A percentile compares a stretch with the other conserved stretches of the same genome.
phyloP scores from a whole-genome alignment of 2,888 invertebrate genomes.

The Kuschelorhynchus macadamiae region DNA sequence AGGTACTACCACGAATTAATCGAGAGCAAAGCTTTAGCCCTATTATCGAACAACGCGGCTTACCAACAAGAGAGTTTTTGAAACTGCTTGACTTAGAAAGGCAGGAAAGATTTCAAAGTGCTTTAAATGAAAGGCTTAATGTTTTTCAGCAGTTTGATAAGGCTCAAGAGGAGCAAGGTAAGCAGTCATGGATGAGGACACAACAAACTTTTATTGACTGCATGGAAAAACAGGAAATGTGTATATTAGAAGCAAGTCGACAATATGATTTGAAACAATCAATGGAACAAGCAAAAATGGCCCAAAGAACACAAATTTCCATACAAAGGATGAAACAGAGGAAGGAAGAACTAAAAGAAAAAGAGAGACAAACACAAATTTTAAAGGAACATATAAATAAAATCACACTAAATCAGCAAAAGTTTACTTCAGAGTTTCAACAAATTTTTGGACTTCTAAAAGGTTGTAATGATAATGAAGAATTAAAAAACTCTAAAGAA shows the following conservation, averaged over 20 bases:
- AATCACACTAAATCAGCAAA: conserved; percentile 73
- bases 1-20: conserved; percentile 45
- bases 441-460: conserved; percentile 70
- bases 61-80: conserved; percentile 54
- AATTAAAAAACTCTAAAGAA: conserved; percentile 32
- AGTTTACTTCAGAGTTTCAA: conserved; percentile 73
- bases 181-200: conserved; percentile 61
- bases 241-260: conserved; percentile 69
- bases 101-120: conserved; percentile 62
- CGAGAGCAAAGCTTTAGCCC: conserved; percentile 56
- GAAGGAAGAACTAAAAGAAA: conserved; percentile 71
- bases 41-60: conserved; percentile 6
- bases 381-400: conserved; percentile 67
- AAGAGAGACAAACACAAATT: conserved; percentile 59
- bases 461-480: conserved; percentile 52
- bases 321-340: conserved; percentile 69
- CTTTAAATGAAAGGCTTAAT: conserved; percentile 63
- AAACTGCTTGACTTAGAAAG: conserved; percentile 59
- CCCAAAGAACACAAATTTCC: conserved; percentile 67
- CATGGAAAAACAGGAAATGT: conserved; percentile 69
- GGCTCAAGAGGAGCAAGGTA: conserved; percentile 55
- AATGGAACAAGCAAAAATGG: conserved; percentile 71
- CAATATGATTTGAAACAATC: conserved; percentile 72
- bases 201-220: conserved; percentile 65
- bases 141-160: conserved; percentile 63